phyloP scores from a whole-genome alignment of 2,888 invertebrate species.

The Zaprionus bogoriensis region DNA sequence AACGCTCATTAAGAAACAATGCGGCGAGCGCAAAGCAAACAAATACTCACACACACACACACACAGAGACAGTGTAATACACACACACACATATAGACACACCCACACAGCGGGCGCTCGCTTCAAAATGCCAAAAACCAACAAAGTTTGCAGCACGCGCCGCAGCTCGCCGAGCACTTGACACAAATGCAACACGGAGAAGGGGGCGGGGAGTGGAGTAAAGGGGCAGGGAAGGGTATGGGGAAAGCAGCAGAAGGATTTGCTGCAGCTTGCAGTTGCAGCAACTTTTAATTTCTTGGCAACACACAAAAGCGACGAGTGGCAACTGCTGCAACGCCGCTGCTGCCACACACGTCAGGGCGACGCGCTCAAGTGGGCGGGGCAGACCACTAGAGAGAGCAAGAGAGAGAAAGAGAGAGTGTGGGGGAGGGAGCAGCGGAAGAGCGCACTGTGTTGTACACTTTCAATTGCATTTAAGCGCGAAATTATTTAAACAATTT shows the following conservation, averaged over 20 bases:
- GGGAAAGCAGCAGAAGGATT: slow-evolving; percentile 23
- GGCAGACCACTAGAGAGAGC: neutral
- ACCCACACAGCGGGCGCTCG: neutral
- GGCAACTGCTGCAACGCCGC: slow-evolving; percentile 28
- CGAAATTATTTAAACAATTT: slow-evolving; percentile 78
- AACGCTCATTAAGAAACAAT: slow-evolving; percentile 58
- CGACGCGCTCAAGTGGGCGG: slow-evolving; percentile 46
- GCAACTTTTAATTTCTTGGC: slow-evolving; percentile 76
- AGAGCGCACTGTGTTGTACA: slow-evolving; percentile 18
- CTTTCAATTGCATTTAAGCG: slow-evolving; percentile 75
- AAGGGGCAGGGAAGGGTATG: slow-evolving; percentile 1
- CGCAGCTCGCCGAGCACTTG: slow-evolving; percentile 63
- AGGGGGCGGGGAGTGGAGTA: neutral
- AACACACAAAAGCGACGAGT: slow-evolving; percentile 66
- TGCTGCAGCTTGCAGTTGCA: slow-evolving; percentile 46
- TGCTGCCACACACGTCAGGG: slow-evolving; percentile 50
- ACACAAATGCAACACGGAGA: slow-evolving; percentile 58
- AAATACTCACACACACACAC: slow-evolving; percentile 21
- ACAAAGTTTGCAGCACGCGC: slow-evolving; percentile 70
- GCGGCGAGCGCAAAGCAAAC: slow-evolving; percentile 42
- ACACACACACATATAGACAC: neutral
- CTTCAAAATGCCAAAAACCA: slow-evolving; percentile 75
- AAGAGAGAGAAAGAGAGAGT: neutral
- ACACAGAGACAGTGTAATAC: neutral
- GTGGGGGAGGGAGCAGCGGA: neutral